Evolutionary conservation across 2,113 vertebrate species (phyloP).

Genomic region (Thryonomys swinderianus): DNA sequence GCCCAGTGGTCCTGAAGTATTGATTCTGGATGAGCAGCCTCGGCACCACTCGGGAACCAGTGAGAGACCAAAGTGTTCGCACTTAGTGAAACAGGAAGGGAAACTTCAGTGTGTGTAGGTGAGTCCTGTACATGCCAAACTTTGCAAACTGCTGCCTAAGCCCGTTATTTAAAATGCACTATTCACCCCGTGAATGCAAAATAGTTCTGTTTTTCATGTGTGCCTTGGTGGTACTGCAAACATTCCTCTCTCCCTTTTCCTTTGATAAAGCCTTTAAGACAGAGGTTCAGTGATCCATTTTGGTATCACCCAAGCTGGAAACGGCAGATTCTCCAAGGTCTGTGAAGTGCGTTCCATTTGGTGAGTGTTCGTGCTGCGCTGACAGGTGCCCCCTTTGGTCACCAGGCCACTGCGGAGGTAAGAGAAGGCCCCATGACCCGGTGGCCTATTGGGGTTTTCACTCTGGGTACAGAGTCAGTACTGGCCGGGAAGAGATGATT

Average conservation of each 20-base stretch:
- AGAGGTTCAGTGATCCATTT: neutral
- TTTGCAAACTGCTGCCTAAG: neutral
- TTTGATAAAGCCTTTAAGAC: neutral
- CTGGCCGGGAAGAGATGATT: neutral
- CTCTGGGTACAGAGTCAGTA: neutral
- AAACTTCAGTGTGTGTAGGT: neutral
- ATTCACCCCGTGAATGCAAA: neutral
- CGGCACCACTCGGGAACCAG: neutral
- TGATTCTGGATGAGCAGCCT: neutral
- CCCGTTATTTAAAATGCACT: neutral
- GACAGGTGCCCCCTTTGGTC: neutral
- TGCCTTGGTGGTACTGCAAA: neutral
- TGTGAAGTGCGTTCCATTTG: conserved; percentile 6
- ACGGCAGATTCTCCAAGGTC: neutral
- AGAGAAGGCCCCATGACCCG: neutral
- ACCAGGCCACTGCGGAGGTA: neutral
- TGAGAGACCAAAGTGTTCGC: neutral
- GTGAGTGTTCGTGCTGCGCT: neutral
- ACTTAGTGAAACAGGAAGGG: neutral
- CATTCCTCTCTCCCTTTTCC: neutral
- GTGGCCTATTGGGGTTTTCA: neutral
- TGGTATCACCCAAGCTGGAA: neutral
- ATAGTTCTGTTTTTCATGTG: neutral
- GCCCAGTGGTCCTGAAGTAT: neutral
- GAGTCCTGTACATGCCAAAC: neutral